A percentile compares a stretch with the other conserved stretches of the same genome.
phyloP scores from a whole-genome alignment of 2,113 vertebrate species.

The Etia nguti region DNA sequence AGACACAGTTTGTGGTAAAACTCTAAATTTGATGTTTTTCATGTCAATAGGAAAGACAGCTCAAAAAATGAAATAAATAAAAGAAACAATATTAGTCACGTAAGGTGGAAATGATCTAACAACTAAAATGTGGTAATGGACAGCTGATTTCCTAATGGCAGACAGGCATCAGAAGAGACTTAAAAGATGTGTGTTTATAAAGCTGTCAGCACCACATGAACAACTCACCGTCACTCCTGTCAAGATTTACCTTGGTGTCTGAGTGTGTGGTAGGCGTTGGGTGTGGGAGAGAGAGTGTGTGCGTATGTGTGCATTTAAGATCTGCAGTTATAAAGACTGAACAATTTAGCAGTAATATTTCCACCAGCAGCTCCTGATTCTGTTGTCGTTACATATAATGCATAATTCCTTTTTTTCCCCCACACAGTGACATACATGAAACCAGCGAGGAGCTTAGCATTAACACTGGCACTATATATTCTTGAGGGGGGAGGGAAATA shows the following conservation, averaged over 20 bases:
- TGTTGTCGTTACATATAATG: conserved; percentile 2
- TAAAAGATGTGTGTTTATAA: conserved; percentile 52
- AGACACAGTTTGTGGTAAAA: neutral
- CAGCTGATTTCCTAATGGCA: conserved; percentile 36
- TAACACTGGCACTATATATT: neutral
- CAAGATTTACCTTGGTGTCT: conserved; percentile 1
- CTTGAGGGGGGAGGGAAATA: neutral
- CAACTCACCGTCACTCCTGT: conserved; percentile 24
- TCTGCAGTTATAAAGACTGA: conserved; percentile 45
- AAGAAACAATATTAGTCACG: neutral
- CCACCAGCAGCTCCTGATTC: conserved; percentile 23
- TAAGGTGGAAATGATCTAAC: neutral
- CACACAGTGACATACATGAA: neutral
- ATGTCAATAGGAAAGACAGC: neutral
- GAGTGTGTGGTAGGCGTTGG: neutral
- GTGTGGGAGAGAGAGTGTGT: neutral
- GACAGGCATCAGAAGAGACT: conserved; percentile 31
- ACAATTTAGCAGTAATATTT: conserved; percentile 44
- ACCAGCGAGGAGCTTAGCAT: neutral
- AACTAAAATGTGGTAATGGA: conserved; percentile 25
- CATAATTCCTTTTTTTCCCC: neutral
- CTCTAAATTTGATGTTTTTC: neutral
- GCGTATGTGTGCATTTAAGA: neutral
- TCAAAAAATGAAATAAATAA: neutral
- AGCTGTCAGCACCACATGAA: conserved; percentile 48